Conservation (phyloP, 2,113 vertebrate species). For the Merops nubicus region DNA sequence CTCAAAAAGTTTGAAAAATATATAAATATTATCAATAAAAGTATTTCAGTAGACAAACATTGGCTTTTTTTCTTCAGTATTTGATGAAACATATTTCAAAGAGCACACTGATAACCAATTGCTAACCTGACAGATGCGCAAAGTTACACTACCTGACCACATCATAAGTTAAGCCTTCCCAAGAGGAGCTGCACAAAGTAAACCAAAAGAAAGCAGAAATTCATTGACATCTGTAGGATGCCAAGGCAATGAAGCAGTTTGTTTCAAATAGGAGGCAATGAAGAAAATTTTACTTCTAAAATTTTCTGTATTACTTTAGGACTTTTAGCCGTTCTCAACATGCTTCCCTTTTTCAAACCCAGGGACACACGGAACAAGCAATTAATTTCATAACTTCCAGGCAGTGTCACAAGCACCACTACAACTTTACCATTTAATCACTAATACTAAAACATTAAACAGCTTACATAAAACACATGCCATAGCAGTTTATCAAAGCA, state of each 20-base stretch:
- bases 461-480: not conserved
- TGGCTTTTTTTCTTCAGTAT: slow-evolving; percentile 51
- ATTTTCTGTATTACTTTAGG: slow-evolving; percentile 17
- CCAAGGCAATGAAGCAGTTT: slow-evolving; percentile 64
- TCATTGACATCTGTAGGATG: slow-evolving; percentile 47
- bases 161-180: slow-evolving; percentile 61
- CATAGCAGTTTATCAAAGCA: not conserved
- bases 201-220: slow-evolving; percentile 36
- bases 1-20: slow-evolving; percentile 19
- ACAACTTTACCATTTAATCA: not conserved
- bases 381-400: not conserved
- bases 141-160: slow-evolving; percentile 59
- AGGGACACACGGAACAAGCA: not conserved
- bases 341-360: not conserved
- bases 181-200: slow-evolving; percentile 29
- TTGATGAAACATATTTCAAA: slow-evolving; percentile 53
- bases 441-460: not conserved
- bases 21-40: slow-evolving; percentile 16
- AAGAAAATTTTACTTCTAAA: slow-evolving; percentile 52
- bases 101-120: slow-evolving; percentile 33
- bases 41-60: slow-evolving; percentile 31
- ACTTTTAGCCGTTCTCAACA: not conserved
- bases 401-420: not conserved
- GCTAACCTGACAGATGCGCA: slow-evolving; percentile 40
- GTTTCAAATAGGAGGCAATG: slow-evolving; percentile 32